phyloP scores from a whole-genome alignment of 2,113 vertebrate species.

The Entomyzon cyanotis region DNA sequence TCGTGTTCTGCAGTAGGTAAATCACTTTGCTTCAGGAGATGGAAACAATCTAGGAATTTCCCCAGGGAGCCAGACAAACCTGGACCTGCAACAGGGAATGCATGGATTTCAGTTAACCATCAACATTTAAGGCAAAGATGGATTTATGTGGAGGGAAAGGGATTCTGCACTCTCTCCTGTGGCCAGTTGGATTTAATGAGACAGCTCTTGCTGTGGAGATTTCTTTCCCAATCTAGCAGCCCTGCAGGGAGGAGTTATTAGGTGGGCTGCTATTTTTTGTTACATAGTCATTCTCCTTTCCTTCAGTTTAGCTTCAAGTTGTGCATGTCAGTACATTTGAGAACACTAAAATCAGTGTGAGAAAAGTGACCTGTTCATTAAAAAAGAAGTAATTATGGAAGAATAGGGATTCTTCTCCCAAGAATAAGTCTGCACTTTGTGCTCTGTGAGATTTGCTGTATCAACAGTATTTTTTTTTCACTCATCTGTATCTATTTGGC shows the following conservation, averaged over 20 bases:
- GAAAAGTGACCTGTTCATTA: background rate
- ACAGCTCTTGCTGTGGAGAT: constrained; percentile 23
- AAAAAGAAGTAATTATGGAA: background rate
- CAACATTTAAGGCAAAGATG: constrained; percentile 7
- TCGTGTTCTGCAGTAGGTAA: background rate
- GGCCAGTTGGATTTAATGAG: constrained; percentile 39
- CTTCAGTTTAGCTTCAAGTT: background rate
- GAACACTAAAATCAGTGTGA: background rate
- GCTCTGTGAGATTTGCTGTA: background rate
- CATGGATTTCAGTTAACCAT: background rate
- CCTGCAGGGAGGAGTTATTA: constrained; percentile 18
- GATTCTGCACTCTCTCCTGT: constrained; percentile 9
- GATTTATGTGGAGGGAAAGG: constrained; percentile 20
- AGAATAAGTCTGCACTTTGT: background rate
- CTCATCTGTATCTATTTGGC: background rate
- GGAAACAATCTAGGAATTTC: constrained; percentile 22
- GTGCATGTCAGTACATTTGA: background rate
- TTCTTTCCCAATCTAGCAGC: constrained; percentile 30
- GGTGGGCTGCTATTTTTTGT: constrained; percentile 25
- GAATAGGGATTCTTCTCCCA: background rate
- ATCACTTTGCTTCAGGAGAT: background rate
- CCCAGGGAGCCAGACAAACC: constrained; percentile 13
- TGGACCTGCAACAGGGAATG: background rate
- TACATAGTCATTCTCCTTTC: background rate
- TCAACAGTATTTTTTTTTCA: background rate